These are phyloP conservation scores for Lophotriccus pileatus DNA, from an alignment of 2,797 vertebrate species.

Conservation along the genomic window DNA sequence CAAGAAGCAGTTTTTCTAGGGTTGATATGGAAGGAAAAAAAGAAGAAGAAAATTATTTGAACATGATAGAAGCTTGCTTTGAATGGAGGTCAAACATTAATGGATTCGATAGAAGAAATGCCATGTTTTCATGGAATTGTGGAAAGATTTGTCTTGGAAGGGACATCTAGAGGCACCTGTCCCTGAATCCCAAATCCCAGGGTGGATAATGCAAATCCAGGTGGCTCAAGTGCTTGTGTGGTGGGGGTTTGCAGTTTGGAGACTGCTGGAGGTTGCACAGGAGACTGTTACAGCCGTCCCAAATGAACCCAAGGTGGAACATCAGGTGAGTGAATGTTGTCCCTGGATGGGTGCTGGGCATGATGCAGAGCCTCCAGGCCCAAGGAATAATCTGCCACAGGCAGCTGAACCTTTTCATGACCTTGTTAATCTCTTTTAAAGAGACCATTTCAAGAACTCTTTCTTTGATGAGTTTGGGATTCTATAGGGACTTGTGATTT, in stretches of 20 bases:
- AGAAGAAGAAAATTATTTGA: background rate
- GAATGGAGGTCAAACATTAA: background rate
- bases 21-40: background rate
- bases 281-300: background rate
- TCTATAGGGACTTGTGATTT: background rate
- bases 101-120: background rate
- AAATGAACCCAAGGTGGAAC: background rate
- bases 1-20: background rate
- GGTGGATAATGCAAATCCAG: background rate
- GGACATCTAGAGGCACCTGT: background rate
- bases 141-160: background rate
- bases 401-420: background rate
- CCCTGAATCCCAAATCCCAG: background rate
- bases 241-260: background rate
- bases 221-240: rapidly evolving
- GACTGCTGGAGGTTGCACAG: background rate
- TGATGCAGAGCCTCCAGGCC: background rate
- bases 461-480: background rate
- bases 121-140: background rate
- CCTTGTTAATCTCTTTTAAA: background rate
- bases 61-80: background rate
- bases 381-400: background rate
- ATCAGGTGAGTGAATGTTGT: background rate
- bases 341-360: background rate
- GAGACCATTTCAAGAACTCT: background rate